phyloP scores from a whole-genome alignment of 1,140 invertebrate species.

The Aphaenogaster floridana region DNA sequence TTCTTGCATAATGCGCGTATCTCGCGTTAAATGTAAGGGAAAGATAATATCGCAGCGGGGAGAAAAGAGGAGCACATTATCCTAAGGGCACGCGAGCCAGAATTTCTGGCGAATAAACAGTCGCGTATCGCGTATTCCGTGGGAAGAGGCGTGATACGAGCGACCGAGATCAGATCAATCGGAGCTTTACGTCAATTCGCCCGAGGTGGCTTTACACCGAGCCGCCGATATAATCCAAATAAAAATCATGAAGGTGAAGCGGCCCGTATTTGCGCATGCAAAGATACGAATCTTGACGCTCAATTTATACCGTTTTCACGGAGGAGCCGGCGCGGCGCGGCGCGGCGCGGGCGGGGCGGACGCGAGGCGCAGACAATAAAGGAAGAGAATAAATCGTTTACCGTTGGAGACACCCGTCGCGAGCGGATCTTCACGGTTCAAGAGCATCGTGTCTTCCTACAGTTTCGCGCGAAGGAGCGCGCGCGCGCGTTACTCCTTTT shows the following conservation, averaged over 20 bases:
- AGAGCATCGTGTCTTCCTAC: slow-evolving; percentile 44
- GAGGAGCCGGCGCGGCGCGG: neutral
- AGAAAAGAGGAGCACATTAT: neutral
- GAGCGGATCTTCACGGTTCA: slow-evolving; percentile 72
- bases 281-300: slow-evolving; percentile 51
- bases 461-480: neutral
- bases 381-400: slow-evolving; percentile 75
- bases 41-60: slow-evolving; percentile 16
- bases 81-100: neutral
- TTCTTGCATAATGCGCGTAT: slow-evolving; percentile 29
- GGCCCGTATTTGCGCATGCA: neutral
- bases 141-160: neutral
- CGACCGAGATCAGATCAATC: neutral
- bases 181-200: slow-evolving; percentile 6
- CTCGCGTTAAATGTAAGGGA: slow-evolving; percentile 43
- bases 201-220: neutral
- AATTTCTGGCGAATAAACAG: slow-evolving; percentile 1
- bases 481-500: slow-evolving; percentile 21
- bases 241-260: slow-evolving; percentile 3
- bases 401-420: slow-evolving; percentile 69
- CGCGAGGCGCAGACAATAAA: slow-evolving; percentile 30
- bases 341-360: neutral
- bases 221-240: neutral
- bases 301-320: slow-evolving; percentile 56
- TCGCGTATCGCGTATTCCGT: neutral